Evolutionary conservation across 1,140 invertebrate genomes (phyloP), one percentile per base, ranked within the genome.

Genomic region (Diabrotica virgifera): DNA sequence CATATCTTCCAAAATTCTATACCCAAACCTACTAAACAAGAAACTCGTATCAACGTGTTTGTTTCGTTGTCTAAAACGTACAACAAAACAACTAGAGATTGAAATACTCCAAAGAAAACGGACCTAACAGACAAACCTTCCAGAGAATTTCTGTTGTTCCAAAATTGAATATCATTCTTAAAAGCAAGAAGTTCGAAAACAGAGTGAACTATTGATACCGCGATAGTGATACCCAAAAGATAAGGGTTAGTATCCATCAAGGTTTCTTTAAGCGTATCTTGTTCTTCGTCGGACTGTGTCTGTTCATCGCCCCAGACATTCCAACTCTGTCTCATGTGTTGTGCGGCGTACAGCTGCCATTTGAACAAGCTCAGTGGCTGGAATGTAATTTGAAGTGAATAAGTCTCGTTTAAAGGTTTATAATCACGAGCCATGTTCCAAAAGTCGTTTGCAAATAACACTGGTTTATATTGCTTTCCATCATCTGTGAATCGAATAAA

Each of bases 141-240:
- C 36, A 99, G 82, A 5, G 95, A 96, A 78, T 98, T 95, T 46
- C 97, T 85, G 74, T 97, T 97, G 67, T 96, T 96, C 98, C 98
- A 99, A 78, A 99, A 99, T 82, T 99, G 97, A 76, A 99, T 99
- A 82, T 99, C 96, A 85, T 99, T 99, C 84, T 99, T 99, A 80
- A 99, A 99, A 59, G 98, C 97, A 37, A 99, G 83, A 72, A 99
- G 89, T 80, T 99, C 98, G 83, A 99, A 99, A 54, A 99, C 87
- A 70, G 93, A 98, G 81, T 99, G 98, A 5, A 99, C 82, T 38
- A 99, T 86, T 5, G 97, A 99, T 0, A 99, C 90, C 63, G 89
- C 83, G 62, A 99, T 88, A 10, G 98, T 99, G 50, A 98, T 77
- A 38, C 84, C 96, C 11, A 99, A 81, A 24, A 99, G 83, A 78